These are phyloP conservation scores for Anthoscopus minutus DNA, from an alignment of 2,113 vertebrate species.

Conservation along the genomic window DNA sequence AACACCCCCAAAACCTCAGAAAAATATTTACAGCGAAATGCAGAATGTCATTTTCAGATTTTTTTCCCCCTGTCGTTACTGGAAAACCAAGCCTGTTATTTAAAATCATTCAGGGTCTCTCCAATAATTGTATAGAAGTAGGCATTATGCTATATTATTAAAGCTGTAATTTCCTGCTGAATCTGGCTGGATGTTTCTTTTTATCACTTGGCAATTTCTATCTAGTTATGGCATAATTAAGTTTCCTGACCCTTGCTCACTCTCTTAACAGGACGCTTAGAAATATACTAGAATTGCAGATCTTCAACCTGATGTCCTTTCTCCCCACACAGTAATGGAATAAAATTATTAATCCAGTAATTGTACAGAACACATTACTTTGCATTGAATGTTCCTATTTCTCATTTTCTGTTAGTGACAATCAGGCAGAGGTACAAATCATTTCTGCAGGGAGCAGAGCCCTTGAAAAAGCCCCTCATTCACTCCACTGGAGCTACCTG, in stretches of 20 bases:
- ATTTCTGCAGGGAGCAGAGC: conserved; percentile 79
- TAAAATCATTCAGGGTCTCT: conserved; percentile 83
- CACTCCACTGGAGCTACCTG: conserved; percentile 72
- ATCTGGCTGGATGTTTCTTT: conserved; percentile 96
- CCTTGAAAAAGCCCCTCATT: conserved; percentile 72
- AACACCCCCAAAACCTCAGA: conserved; percentile 35
- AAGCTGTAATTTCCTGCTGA: conserved; percentile 97
- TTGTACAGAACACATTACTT: conserved; percentile 92
- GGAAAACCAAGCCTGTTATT: conserved; percentile 82
- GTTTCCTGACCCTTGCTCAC: conserved; percentile 97
- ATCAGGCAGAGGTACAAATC: conserved; percentile 83
- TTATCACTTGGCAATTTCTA: conserved; percentile 98
- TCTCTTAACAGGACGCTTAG: conserved; percentile 95
- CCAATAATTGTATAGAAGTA: conserved; percentile 89
- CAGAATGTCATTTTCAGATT: conserved; percentile 73
- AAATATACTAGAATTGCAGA: conserved; percentile 93
- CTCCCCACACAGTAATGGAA: conserved; percentile 86
- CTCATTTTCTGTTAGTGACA: conserved; percentile 89
- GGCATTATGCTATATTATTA: conserved; percentile 94
- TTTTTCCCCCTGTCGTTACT: conserved; percentile 64
- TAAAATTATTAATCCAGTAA: conserved; percentile 99
- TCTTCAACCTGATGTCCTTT: conserved; percentile 88
- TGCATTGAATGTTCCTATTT: conserved; percentile 86
- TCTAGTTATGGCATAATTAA: conserved; percentile 99
- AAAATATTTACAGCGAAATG: conserved; percentile 80